Base-by-base conservation (phyloP, 2,113 vertebrate species). In the Lampris incognitus region DNA sequence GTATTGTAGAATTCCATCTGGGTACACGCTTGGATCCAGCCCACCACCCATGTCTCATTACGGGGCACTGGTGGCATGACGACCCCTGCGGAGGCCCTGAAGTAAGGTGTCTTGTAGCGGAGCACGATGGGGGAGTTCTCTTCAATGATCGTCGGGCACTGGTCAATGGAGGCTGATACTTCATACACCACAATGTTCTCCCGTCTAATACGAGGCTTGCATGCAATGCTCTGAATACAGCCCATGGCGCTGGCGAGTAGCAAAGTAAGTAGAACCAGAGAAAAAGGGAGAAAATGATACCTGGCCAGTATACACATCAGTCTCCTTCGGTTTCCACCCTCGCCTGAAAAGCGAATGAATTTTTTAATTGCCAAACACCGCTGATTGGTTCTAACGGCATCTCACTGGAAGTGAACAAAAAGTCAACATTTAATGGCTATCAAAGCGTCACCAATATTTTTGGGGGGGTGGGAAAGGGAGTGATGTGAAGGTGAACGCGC, bases 1-100 rank as follows among this genome's bases (percentile, higher is more conserved):
- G 96, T 98, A 95, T 99, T 99, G 96, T 97, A 98, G 94, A 99
- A 99, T 91, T 99, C 97, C 98, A 99, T 99, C 92, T 99, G 97
- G 90, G 97, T 98, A 89, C 98, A 99, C 50, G 97, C 97, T 90
- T 99, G 98, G 87, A 99, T 98, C 97, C 97, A 99, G 85, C 98
- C 98, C 83, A 99, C 97, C 91, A 98, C 97, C 98, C 98, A 99
- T 87, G 96, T 97, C 92, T 99, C 97, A 42, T 96, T 96, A 70
- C 97, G 96, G 86, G 97, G 95, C 86, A 99, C 96, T 68, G 98
- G 97, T 49, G 98, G 98, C 97, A 99, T 97, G 87, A 96, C 95
- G 82, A 98, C 96, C 51, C 96, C 95, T 39, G 97, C 97, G 11
- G 97, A 97, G 81, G 97, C 97, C 92, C 97, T 96, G 94, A 99